Conservation (phyloP, 2,113 vertebrate genomes). For the Dendrocopos noguchii region DNA sequence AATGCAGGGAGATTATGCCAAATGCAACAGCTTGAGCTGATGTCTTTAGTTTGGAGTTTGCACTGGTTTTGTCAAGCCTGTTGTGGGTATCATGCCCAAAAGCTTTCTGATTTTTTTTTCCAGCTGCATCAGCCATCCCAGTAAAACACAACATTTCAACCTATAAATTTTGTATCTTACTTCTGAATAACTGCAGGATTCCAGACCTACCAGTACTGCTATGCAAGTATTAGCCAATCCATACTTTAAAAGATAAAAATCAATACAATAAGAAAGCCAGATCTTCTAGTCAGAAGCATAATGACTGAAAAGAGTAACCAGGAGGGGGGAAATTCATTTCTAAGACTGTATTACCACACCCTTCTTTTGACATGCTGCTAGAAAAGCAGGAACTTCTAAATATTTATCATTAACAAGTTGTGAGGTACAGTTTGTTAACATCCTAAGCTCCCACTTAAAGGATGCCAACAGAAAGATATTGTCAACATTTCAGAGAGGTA, state of each 20-base stretch:
- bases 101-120: neutral
- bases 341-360: neutral
- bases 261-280: neutral
- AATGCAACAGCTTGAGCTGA: neutral
- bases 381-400: neutral
- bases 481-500: slow-evolving; percentile 22
- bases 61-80: neutral
- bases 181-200: neutral
- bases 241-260: neutral
- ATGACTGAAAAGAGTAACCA: neutral
- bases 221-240: neutral
- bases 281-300: neutral
- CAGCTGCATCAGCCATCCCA: neutral
- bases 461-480: neutral
- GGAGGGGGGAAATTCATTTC: neutral
- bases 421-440: neutral
- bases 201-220: neutral
- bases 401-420: neutral
- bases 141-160: neutral
- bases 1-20: neutral
- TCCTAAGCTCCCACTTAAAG: neutral
- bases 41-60: neutral
- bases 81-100: neutral
- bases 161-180: neutral
- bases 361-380: neutral